Conservation (phyloP, 2,113 vertebrate genomes). For the Platysternon megacephalum region DNA sequence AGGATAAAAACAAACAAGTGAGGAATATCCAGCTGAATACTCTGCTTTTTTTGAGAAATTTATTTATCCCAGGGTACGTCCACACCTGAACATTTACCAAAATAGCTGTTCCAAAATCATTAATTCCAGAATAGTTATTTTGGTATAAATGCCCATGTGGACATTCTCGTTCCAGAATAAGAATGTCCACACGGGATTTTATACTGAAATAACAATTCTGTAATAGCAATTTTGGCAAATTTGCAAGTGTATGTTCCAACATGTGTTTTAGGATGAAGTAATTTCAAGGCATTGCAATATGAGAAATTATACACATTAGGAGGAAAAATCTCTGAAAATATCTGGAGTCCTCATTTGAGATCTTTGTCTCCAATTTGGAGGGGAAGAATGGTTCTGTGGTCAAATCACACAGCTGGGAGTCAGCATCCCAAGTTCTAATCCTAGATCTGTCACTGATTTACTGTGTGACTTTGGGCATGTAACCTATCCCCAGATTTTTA, state of each 20-base stretch:
- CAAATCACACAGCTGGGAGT: not conserved
- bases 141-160: not conserved
- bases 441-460: not conserved
- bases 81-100: not conserved
- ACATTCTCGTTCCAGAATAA: not conserved
- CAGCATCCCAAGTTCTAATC: not conserved
- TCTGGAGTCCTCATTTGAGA: not conserved
- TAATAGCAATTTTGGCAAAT: not conserved
- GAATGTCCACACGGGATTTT: not conserved
- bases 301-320: not conserved
- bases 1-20: not conserved
- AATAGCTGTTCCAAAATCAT: not conserved
- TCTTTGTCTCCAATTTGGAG: not conserved
- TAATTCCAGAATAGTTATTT: not conserved
- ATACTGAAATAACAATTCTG: not conserved
- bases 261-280: not conserved
- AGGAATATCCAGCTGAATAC: not conserved
- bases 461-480: not conserved
- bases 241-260: not conserved
- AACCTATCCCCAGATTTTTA: no score
- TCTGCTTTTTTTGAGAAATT: not conserved
- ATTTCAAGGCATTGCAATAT: not conserved
- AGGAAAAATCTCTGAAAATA: no score
- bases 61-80: not conserved
- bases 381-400: not conserved